Conservation (phyloP, 2,888 invertebrate species). For the Cataglyphis livida region DNA sequence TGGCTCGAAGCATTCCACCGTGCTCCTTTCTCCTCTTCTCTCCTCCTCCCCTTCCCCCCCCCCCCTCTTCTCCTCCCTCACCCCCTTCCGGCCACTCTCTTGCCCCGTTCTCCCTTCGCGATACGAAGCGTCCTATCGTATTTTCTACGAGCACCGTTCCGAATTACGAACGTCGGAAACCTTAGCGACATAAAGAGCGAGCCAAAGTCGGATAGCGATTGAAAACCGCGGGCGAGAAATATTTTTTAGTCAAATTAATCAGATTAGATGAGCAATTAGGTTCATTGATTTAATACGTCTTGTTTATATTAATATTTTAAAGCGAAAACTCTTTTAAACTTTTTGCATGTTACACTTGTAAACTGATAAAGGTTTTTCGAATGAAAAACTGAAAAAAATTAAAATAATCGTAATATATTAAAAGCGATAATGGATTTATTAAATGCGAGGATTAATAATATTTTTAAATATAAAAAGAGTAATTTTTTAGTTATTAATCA, state of each 20-base stretch:
- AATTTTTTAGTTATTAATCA: conserved; percentile 27
- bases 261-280: background rate
- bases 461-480: background rate
- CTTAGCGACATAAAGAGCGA: conserved; percentile 33
- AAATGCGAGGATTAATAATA: conserved; percentile 13
- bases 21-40: conserved; percentile 69
- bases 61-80: background rate
- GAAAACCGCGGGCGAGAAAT: background rate
- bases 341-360: background rate
- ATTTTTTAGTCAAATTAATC: background rate
- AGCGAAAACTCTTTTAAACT: background rate
- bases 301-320: conserved; percentile 6
- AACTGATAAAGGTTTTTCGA: background rate
- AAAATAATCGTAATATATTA: background rate
- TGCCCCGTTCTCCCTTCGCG: conserved; percentile 49
- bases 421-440: conserved; percentile 6
- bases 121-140: conserved; percentile 72
- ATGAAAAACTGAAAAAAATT: background rate
- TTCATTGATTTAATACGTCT: background rate
- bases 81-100: background rate
- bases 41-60: background rate
- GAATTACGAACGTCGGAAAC: conserved; percentile 72
- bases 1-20: conserved; percentile 76
- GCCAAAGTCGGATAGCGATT: background rate
- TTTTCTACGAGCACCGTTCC: conserved; percentile 70